Base-by-base conservation (phyloP, 2,888 invertebrate species). In the Pandemis heparana region DNA sequence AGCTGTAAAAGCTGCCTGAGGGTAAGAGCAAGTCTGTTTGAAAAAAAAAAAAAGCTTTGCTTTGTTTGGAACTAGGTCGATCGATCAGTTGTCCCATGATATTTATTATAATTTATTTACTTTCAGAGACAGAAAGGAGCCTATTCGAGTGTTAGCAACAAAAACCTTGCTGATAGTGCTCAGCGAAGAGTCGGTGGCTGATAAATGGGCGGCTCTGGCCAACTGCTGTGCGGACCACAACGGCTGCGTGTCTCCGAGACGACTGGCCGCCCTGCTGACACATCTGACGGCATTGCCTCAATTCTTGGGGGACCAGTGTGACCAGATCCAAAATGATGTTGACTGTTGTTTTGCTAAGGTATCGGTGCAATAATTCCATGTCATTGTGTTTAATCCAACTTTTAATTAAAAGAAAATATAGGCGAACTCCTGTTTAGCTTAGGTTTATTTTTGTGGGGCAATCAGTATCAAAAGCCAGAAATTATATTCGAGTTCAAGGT, bases 261-360 rank as follows among this genome's bases (percentile, higher is more conserved):
- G 96, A 46, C 89, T 97, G 66, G 94, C 95, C 5, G 92, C 95
- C 0, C 87, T 97, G 69, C 87, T 97, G 75, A 89, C 94, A 18
- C 96, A 96, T 85, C 89, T 97, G 39, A 95, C 95, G 10, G 96
- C 91, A 80, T 95, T 86, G 88, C 95, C 81, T 0, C 93, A 95
- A 77, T 96, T 96, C 85, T 87, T 97, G 56, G 96, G 96, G 76
- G 92, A 94, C 23, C 95, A 95, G 43, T 96, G 96, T 41, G 93
- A 95, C 73, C 95, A 95, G 70, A 95, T 97, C 32, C 95, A 96
- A 78, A 91, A 95, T 16, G 96, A 97, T 77, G 95, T 97, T 70
- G 96, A 97, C 77, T 95, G 95, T 78, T 97, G 97, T 89, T 97
- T 97, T 90, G 94, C 94, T 77, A 96, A 96, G 94, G 97, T 97